phyloP scores from a whole-genome alignment of 2,888 invertebrate species.

The Dinocampus coccinellae region DNA sequence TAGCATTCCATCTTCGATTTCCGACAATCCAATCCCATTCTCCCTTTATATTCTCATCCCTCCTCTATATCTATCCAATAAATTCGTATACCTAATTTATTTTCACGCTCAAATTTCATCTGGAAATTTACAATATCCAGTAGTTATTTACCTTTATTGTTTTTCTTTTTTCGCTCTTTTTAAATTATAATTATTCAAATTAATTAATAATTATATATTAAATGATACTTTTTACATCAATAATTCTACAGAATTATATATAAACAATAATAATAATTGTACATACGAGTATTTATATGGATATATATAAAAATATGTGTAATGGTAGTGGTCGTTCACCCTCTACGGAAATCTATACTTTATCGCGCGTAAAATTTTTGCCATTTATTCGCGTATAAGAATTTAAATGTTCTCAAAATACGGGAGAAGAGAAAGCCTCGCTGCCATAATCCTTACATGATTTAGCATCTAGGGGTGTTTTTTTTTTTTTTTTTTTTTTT shows the following conservation, averaged over 20 bases:
- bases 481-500: conserved; percentile 40
- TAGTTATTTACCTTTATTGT: too few relatives aligned
- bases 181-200: too few relatives aligned
- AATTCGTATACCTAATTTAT: not conserved
- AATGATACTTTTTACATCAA: conserved; percentile 70
- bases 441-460: conserved; percentile 64
- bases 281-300: not conserved
- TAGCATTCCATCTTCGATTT: conserved; percentile 68
- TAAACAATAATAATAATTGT: not conserved
- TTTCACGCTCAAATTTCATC: not conserved
- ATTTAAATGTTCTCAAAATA: conserved; percentile 67
- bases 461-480: conserved; percentile 61
- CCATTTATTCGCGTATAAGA: conserved; percentile 70
- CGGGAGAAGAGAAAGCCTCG: conserved; percentile 33
- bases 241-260: conserved; percentile 56
- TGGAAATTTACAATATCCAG: not conserved
- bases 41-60: too few relatives aligned
- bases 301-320: too few relatives aligned
- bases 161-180: too few relatives aligned
- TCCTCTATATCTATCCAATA: too few relatives aligned
- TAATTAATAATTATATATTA: too few relatives aligned
- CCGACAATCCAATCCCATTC: conserved; percentile 46
- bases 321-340: conserved; percentile 40
- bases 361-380: conserved; percentile 70
- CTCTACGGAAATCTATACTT: conserved; percentile 68